phyloP scores from a whole-genome alignment of 2,113 vertebrate genomes.

The Sinocyclocheilus anshuiensis region DNA sequence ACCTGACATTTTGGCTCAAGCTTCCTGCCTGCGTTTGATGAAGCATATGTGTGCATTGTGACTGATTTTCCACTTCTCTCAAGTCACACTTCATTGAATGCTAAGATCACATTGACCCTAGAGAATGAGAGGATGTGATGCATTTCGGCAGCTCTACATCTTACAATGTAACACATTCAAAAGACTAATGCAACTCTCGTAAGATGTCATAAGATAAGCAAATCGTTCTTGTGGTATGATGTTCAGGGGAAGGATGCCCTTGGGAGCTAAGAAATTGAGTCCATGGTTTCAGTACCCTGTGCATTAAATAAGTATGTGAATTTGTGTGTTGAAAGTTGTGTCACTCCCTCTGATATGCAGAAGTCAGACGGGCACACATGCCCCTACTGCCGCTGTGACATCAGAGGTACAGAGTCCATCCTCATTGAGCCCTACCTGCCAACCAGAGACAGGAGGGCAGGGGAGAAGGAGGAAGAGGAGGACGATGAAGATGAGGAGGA shows the following conservation, averaged over 20 bases:
- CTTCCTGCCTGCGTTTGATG: slow-evolving; percentile 66
- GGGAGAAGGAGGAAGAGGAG: neutral
- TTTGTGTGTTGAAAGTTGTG: neutral
- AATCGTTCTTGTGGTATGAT: neutral
- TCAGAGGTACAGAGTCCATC: slow-evolving; percentile 77
- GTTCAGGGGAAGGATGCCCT: neutral
- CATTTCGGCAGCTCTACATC: neutral
- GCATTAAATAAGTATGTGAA: neutral
- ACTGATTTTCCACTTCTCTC: slow-evolving; percentile 37
- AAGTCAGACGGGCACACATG: slow-evolving; percentile 79
- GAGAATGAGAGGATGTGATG: slow-evolving; percentile 19
- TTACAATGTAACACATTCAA: neutral
- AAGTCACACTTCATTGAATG: slow-evolving; percentile 13
- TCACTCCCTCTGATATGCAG: slow-evolving; percentile 63
- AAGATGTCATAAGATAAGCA: neutral
- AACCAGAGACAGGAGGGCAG: neutral
- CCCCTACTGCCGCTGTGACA: slow-evolving; percentile 85
- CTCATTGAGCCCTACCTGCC: slow-evolving; percentile 66
- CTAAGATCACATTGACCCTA: slow-evolving; percentile 14
- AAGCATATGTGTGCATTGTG: slow-evolving; percentile 41
- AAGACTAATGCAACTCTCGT: neutral
- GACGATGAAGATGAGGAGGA: slow-evolving; percentile 66
- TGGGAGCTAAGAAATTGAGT: neutral
- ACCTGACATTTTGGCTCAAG: slow-evolving; percentile 60
- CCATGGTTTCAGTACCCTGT: neutral